These are phyloP conservation scores for Silurus lanzhouensis DNA, from an alignment of 2,797 vertebrate genomes.

Conservation along the genomic window DNA sequence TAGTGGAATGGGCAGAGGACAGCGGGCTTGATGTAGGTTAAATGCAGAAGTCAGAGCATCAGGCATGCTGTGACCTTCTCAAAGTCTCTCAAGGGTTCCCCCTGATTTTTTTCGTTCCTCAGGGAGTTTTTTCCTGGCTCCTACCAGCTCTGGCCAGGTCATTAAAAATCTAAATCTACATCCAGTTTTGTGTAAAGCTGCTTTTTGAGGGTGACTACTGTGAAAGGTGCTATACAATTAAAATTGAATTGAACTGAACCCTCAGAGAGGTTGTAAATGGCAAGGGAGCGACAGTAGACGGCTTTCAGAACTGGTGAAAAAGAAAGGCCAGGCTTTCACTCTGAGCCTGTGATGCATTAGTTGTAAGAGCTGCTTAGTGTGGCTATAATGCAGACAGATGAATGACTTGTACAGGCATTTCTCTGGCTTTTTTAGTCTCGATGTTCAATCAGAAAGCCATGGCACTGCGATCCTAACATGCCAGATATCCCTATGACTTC, in stretches of 20 bases:
- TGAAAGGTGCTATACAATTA: conserved; percentile 1
- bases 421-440: background rate
- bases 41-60: background rate
- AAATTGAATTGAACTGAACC: conserved; percentile 1
- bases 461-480: background rate
- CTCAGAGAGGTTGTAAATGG: background rate
- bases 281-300: background rate
- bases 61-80: background rate
- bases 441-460: background rate
- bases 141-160: background rate
- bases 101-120: background rate
- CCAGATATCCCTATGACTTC: background rate
- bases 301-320: background rate
- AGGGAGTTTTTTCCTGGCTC: background rate
- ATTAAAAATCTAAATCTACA: background rate
- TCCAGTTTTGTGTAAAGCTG: background rate
- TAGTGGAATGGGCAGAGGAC: background rate
- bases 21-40: background rate
- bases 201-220: background rate
- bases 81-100: background rate
- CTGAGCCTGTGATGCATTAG: background rate
- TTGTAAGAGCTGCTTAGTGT: background rate
- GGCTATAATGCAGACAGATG: background rate
- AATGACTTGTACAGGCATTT: background rate
- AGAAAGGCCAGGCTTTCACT: background rate